Percentiles rank a stretch among this genome's conserved stretches.
Conservation (phyloP, 64 coral and sea anemone genomes). For the Pachyseris speciosa region DNA sequence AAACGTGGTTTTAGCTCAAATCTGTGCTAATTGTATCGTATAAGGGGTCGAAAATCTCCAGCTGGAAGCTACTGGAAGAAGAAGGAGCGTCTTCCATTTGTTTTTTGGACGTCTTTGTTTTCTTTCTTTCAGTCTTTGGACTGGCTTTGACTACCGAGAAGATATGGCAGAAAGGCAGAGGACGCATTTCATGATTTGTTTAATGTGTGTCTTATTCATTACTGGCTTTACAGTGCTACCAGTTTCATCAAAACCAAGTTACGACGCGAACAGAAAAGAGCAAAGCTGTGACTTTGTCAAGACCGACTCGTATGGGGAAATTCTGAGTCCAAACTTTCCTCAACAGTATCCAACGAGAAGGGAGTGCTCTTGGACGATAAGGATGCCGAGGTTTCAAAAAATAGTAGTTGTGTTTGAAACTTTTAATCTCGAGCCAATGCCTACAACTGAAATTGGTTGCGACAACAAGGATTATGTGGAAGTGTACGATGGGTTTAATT, state of each 20-base stretch:
- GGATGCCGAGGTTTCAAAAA: conserved; percentile 13
- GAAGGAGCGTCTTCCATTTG: neutral
- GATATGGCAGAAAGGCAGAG: conserved; percentile 3
- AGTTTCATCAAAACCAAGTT: conserved; percentile 20
- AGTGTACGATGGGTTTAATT: conserved; percentile 8
- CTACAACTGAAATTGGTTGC: conserved; percentile 10
- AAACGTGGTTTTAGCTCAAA: neutral
- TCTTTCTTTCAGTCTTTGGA: neutral
- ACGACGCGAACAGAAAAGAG: neutral
- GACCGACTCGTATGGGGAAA: conserved; percentile 43
- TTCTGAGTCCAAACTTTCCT: conserved; percentile 56
- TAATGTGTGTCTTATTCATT: neutral
- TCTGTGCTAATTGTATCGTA: neutral
- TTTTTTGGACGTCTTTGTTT: neutral
- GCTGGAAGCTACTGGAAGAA: neutral
- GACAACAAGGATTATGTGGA: conserved; percentile 34
- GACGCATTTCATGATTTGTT: neutral
- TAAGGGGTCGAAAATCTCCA: neutral
- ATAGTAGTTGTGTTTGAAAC: conserved; percentile 47
- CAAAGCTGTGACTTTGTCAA: conserved; percentile 11
- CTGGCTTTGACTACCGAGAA: neutral
- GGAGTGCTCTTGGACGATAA: conserved; percentile 49
- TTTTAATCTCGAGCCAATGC: neutral
- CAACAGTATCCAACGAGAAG: neutral
- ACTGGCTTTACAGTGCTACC: neutral